Base-by-base conservation (phyloP, 2,113 vertebrate genomes). In the Eupsittula cactorum region DNA sequence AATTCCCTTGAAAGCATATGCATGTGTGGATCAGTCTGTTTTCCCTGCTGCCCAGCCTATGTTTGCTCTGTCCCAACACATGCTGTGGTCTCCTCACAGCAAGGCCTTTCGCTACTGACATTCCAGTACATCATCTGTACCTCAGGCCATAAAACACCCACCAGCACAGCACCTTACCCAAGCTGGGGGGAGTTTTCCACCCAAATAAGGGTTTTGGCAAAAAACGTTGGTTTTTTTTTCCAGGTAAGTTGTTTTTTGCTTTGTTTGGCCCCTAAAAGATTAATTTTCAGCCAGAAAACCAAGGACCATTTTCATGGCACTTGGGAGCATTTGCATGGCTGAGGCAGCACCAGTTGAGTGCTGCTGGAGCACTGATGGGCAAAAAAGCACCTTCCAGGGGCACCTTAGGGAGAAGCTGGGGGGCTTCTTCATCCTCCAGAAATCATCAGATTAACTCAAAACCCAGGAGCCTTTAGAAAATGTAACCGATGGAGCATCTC, bases 71-170 rank as follows among this genome's bases (percentile, higher is more conserved):
- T 85, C 55, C 78, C 70, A 86, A 19, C 17, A 60, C 37, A 37
- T n/a, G 17, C 65, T 49, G 57, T 53, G 29, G 44, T 65, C 80
- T 93, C 8, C 1, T 82, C 53, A 50, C 63, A 65, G 25, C 42
- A 42, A 50, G 41, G 27, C 33, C 12, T 41, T 82, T 78, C 0
- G 0, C 57, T 57, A 52, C 31, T 11, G 2, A 18, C 4, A 3
- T 84, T 50, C 53, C 29, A 2, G 13, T 42, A 28, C 75, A 68
- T 64, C 59, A 60, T 39, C 39, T 13, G 1, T 71, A 55, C 33
- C 35, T 39, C 7, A 1, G 39, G 57, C 74, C 49, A n/a, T 73
- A 31, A 75, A 64, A 71, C 27, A 23, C 11, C 8, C 76, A 25
- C 33, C 4, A 3, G 17, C 33, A 33, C 4, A 1, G 23, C 10